A percentile compares a stretch with the other conserved stretches of the same genome.
Evolutionary conservation across 1,140 invertebrate species (phyloP).

Genomic region (Diabrotica undecimpunctata): DNA sequence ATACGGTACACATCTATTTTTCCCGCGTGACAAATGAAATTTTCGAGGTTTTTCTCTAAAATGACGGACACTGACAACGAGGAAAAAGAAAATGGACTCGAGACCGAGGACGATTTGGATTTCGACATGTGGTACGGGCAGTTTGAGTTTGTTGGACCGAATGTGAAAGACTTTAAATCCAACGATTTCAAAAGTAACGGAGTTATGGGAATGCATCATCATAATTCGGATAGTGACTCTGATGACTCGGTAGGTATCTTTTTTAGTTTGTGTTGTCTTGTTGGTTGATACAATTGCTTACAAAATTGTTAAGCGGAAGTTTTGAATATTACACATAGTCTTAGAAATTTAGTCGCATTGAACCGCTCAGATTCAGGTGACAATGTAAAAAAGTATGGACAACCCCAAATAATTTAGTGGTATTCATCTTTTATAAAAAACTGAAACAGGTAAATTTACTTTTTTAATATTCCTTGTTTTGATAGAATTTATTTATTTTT

Average conservation of each 20-base stretch:
- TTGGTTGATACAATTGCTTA: not conserved
- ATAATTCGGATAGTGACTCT: conserved; percentile 51
- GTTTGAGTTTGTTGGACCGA: conserved; percentile 71
- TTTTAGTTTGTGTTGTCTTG: not conserved
- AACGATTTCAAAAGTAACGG: conserved; percentile 50
- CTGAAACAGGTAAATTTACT: too few relatives aligned
- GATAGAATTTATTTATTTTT: too few relatives aligned
- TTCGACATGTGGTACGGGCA: conserved; percentile 84
- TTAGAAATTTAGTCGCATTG: too few relatives aligned
- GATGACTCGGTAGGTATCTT: conserved; percentile 3
- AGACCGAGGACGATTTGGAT: conserved; percentile 62
- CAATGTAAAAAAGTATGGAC: too few relatives aligned
- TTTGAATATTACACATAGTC: too few relatives aligned
- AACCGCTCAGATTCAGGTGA: too few relatives aligned
- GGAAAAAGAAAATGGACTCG: conserved; percentile 1
- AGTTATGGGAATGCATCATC: conserved; percentile 53
- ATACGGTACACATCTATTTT: not conserved
- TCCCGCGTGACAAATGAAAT: not conserved
- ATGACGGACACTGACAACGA: conserved; percentile 9
- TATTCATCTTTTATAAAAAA: too few relatives aligned
- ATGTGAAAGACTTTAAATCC: conserved; percentile 23
- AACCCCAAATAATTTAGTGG: too few relatives aligned
- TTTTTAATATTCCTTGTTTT: too few relatives aligned
- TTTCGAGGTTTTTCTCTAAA: conserved; percentile 3
- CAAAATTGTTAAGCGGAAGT: too few relatives aligned